These are phyloP conservation scores for Neodiprion lecontei DNA, from an alignment of 1,140 invertebrate genomes.

Conservation along the genomic window DNA sequence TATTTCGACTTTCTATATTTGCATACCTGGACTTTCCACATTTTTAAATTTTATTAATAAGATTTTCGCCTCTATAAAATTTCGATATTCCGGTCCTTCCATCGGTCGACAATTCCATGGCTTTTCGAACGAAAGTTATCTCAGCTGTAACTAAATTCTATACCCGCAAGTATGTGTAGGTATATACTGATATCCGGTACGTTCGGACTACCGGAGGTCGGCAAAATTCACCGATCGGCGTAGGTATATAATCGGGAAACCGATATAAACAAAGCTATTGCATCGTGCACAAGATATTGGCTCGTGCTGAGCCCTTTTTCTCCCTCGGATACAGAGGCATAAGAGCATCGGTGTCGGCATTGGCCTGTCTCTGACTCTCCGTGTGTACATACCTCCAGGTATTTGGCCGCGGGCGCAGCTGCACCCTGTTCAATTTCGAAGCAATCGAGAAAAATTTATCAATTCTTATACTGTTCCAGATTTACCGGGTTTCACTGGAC, in stretches of 20 bases:
- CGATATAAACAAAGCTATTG: conserved; percentile 3
- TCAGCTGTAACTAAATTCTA: background rate
- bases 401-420: background rate
- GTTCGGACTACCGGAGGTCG: background rate
- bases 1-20: too few species aligned
- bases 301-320: background rate
- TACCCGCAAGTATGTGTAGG: too few species aligned
- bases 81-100: too few species aligned
- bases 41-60: too few species aligned
- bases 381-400: background rate
- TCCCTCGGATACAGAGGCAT: background rate
- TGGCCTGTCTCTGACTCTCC: conserved; percentile 23
- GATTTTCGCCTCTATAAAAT: too few species aligned
- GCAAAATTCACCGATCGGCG: background rate
- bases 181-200: background rate
- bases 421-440: background rate
- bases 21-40: too few species aligned
- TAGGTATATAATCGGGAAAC: background rate
- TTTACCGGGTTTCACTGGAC: conserved; percentile 76
- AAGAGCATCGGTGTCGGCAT: conserved; percentile 17
- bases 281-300: background rate
- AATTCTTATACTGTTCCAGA: conserved; percentile 37
- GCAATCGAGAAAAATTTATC: conserved; percentile 14
- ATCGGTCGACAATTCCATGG: too few species aligned
- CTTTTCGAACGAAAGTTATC: background rate